Evolutionary conservation across 2,797 vertebrate species (phyloP).

Genomic region (Sebastes itinus): DNA sequence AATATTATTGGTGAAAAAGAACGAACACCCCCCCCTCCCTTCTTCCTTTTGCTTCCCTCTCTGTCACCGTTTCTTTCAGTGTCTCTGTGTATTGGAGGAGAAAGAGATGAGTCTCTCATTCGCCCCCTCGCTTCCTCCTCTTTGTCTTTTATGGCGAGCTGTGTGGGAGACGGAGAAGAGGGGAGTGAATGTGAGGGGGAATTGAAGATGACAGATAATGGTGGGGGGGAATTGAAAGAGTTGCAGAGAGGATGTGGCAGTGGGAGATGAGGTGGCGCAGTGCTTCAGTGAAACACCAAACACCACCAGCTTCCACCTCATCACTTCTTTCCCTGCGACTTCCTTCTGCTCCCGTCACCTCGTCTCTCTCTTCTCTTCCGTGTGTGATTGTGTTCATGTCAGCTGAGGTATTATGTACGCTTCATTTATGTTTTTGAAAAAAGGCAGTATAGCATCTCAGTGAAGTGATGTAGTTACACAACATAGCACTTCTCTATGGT

Average conservation of each 20-base stretch:
- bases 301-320: slow-evolving; percentile 14
- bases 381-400: background rate
- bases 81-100: background rate
- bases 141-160: slow-evolving; percentile 10
- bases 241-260: slow-evolving; percentile 28
- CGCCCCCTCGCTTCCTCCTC: slow-evolving; percentile 14
- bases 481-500: too few relatives aligned
- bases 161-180: slow-evolving; percentile 1
- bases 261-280: slow-evolving; percentile 11
- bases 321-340: background rate
- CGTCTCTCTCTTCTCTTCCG: background rate
- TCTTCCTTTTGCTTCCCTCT: background rate
- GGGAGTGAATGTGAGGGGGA: slow-evolving; percentile 12
- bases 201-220: slow-evolving; percentile 46
- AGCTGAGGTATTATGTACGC: background rate
- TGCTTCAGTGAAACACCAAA: slow-evolving; percentile 6
- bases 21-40: too few relatives aligned
- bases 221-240: slow-evolving; percentile 12
- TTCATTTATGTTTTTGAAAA: background rate
- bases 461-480: too few relatives aligned
- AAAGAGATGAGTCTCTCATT: slow-evolving; percentile 7
- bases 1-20: background rate
- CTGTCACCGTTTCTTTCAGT: background rate
- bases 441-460: too few relatives aligned
- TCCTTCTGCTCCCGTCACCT: background rate